Evolutionary conservation across 1,140 invertebrate species (phyloP).

Genomic region (Tribolium castaneum): DNA sequence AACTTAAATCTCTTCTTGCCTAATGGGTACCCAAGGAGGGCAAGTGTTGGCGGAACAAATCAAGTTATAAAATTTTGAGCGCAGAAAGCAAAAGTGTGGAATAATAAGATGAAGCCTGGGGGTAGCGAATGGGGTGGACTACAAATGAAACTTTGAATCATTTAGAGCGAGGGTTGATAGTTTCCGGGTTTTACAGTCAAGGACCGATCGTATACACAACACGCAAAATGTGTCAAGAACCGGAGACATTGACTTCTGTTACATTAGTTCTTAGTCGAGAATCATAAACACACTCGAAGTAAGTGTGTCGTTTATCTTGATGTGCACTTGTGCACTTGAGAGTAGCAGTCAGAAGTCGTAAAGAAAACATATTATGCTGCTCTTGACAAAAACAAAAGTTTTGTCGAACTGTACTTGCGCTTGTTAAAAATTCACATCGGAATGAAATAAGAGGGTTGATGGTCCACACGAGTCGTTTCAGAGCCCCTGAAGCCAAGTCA

Average conservation of each 20-base stretch:
- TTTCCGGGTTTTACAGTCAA: constrained; percentile 6
- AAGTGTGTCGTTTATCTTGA: too few relatives aligned
- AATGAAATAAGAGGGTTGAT: neutral
- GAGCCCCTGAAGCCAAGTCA: constrained; percentile 38
- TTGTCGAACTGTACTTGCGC: neutral
- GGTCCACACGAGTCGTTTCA: neutral
- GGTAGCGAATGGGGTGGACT: neutral
- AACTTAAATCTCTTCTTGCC: too few relatives aligned
- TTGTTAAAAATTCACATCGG: constrained; percentile 10
- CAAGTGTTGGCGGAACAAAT: too few relatives aligned
- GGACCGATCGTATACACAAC: neutral
- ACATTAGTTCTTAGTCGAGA: neutral
- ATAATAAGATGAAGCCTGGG: neutral
- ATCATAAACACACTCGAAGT: too few relatives aligned
- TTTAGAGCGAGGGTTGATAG: constrained; percentile 1
- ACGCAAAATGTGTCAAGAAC: neutral
- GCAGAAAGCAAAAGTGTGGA: neutral
- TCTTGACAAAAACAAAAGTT: too few relatives aligned
- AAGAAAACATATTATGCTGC: too few relatives aligned
- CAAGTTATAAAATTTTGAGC: neutral
- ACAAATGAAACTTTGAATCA: neutral
- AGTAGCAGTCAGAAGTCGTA: too few relatives aligned
- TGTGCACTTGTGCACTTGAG: too few relatives aligned
- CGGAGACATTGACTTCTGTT: neutral
- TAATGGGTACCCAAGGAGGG: too few relatives aligned